Evolutionary conservation across 2,797 vertebrate genomes (phyloP), one percentile per base, ranked within the genome.

Genomic region (Melanotaenia boesemani): DNA sequence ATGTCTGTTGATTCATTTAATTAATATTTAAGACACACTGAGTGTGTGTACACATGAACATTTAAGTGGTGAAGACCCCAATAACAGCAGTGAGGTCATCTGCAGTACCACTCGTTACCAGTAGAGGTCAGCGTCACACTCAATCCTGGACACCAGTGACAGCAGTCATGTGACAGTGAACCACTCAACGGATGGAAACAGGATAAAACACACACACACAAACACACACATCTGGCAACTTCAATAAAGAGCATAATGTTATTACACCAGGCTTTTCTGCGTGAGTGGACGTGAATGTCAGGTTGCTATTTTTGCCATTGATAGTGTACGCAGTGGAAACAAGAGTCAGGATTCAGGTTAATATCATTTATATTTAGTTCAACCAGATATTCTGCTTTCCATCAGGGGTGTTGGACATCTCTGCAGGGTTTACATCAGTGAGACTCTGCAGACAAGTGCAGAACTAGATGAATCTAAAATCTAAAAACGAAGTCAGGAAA

Each of bases 71-170:
- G 46, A 50, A 50, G 10, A 52, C n/a, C 48, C n/a, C n/a, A n/a
- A 22, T 41, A 36, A 26, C 26, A 60, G 30, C 41, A 24, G 62
- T 52, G 36, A 79, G 59, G 48, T 63, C 55, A 63, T 0, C 26
- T 77, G 65, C 71, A 70, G 41, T 70, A 44, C 62, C 24, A 5
- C 37, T 36, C 65, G 34, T 7, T 1, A 20, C 86, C 94, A 91
- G 85, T 67, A 93, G 94, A 93, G 91, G 92, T 88, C 70, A 72
- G 76, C 63, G 5, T 62, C 2, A 59, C 88, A 69, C 55, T 74
- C 81, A 52, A 54, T 41, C 50, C 72, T 37, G 16, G 64, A 7
- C 39, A 52, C 61, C 36, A 72, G 74, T 79, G 83, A 82, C 80
- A 87, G 77, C 79, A 34, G 71, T 83, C 79, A 84, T 79, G 78